Evolutionary conservation across 2,888 invertebrate genomes (phyloP).

Genomic region (Icerya purchasi): DNA sequence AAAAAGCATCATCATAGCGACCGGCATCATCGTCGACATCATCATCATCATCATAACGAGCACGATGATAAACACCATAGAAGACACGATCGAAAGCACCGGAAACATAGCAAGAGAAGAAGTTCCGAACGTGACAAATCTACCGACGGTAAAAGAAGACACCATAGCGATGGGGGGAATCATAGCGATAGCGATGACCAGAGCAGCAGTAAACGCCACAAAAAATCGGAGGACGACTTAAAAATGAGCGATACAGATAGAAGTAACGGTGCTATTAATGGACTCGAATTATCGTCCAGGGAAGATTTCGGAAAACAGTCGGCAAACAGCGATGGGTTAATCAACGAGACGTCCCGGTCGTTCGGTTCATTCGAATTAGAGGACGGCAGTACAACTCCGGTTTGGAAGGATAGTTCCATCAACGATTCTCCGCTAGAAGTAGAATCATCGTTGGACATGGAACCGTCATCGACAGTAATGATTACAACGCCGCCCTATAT

Average conservation of each 20-base stretch:
- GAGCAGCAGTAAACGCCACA: slow-evolving; percentile 15
- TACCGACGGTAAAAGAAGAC: slow-evolving; percentile 6
- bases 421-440: neutral
- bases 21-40: no score
- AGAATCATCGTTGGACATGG: slow-evolving; percentile 34
- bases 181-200: slow-evolving; percentile 11
- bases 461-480: slow-evolving; percentile 56
- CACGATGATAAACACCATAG: slow-evolving; percentile 22
- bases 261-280: no score
- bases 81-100: slow-evolving; percentile 18
- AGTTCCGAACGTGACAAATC: slow-evolving; percentile 2
- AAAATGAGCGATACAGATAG: neutral
- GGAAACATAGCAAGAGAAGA: slow-evolving; percentile 3
- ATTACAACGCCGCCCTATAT: slow-evolving; percentile 28
- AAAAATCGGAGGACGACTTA: neutral
- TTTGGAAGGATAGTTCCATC: neutral
- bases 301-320: neutral
- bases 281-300: neutral
- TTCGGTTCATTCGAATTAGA: no score
- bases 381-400: slow-evolving; percentile 1
- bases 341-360: neutral
- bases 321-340: neutral
- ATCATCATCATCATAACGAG: slow-evolving; percentile 19
- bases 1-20: no score
- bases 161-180: slow-evolving; percentile 14